phyloP scores from a whole-genome alignment of 2,113 vertebrate genomes.

The Xenopus borealis region DNA sequence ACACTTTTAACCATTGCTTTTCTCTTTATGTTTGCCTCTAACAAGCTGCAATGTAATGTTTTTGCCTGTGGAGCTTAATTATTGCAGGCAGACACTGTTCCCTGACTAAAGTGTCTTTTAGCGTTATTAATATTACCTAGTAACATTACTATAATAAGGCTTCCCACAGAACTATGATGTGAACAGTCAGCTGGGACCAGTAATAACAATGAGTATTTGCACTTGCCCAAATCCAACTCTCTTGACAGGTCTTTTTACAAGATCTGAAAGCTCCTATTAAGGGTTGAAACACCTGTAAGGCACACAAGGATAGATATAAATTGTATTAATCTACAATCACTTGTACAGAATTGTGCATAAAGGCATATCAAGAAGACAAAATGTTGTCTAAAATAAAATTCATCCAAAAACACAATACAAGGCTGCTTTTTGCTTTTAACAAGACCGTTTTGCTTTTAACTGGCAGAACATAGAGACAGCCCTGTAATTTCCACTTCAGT shows the following conservation, averaged over 20 bases:
- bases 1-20: slow-evolving; percentile 36
- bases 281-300: too few species aligned
- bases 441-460: too few species aligned
- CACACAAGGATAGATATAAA: too few species aligned
- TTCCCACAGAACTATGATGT: slow-evolving; percentile 25
- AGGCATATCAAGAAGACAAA: too few species aligned
- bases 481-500: too few species aligned
- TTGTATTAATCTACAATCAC: too few species aligned
- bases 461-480: too few species aligned
- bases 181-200: slow-evolving; percentile 11
- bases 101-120: slow-evolving; percentile 21
- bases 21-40: slow-evolving; percentile 5
- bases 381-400: too few species aligned
- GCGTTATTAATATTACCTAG: slow-evolving; percentile 30
- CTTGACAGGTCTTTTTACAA: not conserved
- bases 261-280: not conserved
- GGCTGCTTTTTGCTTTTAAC: too few species aligned
- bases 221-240: slow-evolving; percentile 11
- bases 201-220: slow-evolving; percentile 28
- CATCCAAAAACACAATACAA: too few species aligned
- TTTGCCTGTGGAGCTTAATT: slow-evolving; percentile 30
- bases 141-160: slow-evolving; percentile 30
- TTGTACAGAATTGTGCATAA: too few species aligned
- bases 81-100: slow-evolving; percentile 31
- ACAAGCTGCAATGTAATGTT: slow-evolving; percentile 18